A percentile compares a stretch with the other conserved stretches of the same genome.
These are phyloP conservation scores for Pseudochirops corinnae DNA, from an alignment of 2,797 vertebrate genomes.

Conservation along the genomic window DNA sequence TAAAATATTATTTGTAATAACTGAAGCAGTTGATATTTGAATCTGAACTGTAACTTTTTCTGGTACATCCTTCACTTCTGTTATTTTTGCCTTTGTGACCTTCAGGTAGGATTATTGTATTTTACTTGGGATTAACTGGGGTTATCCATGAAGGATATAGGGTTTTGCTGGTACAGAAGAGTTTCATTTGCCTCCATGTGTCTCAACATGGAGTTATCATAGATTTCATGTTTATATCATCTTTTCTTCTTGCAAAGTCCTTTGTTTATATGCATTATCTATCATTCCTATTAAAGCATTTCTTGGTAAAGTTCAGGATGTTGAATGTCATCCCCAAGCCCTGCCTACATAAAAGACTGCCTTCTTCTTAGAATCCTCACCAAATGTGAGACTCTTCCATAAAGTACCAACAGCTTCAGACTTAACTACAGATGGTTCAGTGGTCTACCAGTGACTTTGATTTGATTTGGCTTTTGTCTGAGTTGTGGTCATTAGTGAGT, in stretches of 20 bases:
- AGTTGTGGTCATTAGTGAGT: background rate
- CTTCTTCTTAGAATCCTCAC: background rate
- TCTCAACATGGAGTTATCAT: background rate
- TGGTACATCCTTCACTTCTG: background rate
- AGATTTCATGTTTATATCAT: background rate
- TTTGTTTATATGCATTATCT: background rate
- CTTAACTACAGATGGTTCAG: background rate
- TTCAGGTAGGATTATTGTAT: background rate
- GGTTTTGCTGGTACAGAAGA: background rate
- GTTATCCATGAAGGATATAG: background rate
- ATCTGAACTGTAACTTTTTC: background rate
- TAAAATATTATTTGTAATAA: background rate
- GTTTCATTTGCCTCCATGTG: background rate
- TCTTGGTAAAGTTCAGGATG: background rate
- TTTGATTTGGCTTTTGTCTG: constrained; percentile 19
- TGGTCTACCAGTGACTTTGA: background rate
- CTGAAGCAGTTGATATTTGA: background rate
- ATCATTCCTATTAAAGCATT: background rate
- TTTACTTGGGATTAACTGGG: background rate
- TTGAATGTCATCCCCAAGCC: background rate
- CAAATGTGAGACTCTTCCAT: background rate
- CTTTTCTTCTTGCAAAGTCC: background rate
- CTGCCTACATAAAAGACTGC: background rate
- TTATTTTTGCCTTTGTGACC: background rate
- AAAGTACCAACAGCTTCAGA: background rate